These are phyloP conservation scores for Leptothorax acervorum DNA, from an alignment of 2,888 invertebrate genomes.

Conservation along the genomic window DNA sequence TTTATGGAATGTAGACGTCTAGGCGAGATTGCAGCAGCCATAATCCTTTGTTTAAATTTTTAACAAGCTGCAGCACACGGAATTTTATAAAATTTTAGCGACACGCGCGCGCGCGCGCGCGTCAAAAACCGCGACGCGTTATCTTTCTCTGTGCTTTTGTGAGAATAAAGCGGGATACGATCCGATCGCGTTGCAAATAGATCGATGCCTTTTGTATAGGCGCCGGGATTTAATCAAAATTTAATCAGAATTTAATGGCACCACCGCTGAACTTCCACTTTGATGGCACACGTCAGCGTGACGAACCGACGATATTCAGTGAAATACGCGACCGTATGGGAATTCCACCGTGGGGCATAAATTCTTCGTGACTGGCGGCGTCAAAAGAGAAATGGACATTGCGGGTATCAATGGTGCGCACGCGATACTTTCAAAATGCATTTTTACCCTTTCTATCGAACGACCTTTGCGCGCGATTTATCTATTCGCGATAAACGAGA, in stretches of 20 bases:
- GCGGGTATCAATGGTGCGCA: conserved; percentile 38
- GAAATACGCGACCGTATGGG: conserved; percentile 59
- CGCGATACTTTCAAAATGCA: conserved; percentile 59
- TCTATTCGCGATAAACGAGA: conserved; percentile 27
- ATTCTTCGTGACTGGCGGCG: conserved; percentile 61
- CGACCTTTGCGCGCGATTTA: conserved; percentile 41
- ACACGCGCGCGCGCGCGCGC: neutral
- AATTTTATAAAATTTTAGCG: conserved; percentile 47
- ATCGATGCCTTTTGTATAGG: conserved; percentile 66
- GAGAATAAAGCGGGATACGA: conserved; percentile 53
- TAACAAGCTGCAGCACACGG: conserved; percentile 15
- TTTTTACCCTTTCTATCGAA: conserved; percentile 32
- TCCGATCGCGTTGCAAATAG: conserved; percentile 58
- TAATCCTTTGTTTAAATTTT: conserved; percentile 43
- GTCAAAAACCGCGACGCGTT: conserved; percentile 51
- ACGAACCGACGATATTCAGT: conserved; percentile 63
- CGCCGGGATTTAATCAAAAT: conserved; percentile 69
- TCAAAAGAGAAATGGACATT: conserved; percentile 57
- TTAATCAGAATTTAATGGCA: conserved; percentile 68
- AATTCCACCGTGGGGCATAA: conserved; percentile 59
- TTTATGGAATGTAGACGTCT: neutral
- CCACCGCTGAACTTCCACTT: conserved; percentile 58
- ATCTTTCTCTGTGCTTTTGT: conserved; percentile 45
- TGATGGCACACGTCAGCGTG: conserved; percentile 61
- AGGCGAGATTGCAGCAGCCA: neutral